Base-by-base conservation (phyloP, 1,140 invertebrate species). In the Drosophila virilis region DNA sequence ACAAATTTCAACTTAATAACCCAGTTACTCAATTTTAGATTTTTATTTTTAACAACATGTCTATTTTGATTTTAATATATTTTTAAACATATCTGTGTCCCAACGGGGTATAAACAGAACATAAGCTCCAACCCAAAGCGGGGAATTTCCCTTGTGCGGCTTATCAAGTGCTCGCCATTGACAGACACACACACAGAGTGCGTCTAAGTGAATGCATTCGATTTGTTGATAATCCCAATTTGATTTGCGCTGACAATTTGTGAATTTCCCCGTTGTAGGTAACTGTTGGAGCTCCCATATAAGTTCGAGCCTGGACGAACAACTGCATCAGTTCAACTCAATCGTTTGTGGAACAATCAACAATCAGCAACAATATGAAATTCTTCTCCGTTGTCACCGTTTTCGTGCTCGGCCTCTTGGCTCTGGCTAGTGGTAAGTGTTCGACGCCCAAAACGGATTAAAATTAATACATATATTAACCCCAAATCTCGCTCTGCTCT, bases 331-430 rank as follows among this genome's bases (percentile, higher is more conserved):
- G 74, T 76, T 73, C 62, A 50, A 50, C n/a, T 8, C 10, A 13
- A 61, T 32, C 46, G 9, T 37, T 66, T 52, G 51, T 43, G 42
- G 40, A 52, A 57, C 46, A 76, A 52, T 43, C 67, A 61, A 33
- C 32, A 55, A 62, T 0, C 50, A 62, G 12, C 22, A 71, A 54
- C 57, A 71, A 40, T 15, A 76, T 76, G 74, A 72, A 76, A 45
- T 61, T 76, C 69, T 66, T 76, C 55, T 54, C 54, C 28, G 48
- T 67, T 73, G 74, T 64, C 50, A 48, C 69, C 57, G 62, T 73
- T 33, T 76, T 76, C 15, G 69, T 76, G 69, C 42, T 76, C 42
- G 74, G 69, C 54, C 69, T 76, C 15, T 43, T 76, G 60, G 74
- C 74, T 50, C 9, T 76, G 50, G 69, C 69, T 35, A 66, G 45